These are phyloP conservation scores for Pelodiscus sinensis DNA, from an alignment of 2,113 vertebrate species.

Conservation along the genomic window DNA sequence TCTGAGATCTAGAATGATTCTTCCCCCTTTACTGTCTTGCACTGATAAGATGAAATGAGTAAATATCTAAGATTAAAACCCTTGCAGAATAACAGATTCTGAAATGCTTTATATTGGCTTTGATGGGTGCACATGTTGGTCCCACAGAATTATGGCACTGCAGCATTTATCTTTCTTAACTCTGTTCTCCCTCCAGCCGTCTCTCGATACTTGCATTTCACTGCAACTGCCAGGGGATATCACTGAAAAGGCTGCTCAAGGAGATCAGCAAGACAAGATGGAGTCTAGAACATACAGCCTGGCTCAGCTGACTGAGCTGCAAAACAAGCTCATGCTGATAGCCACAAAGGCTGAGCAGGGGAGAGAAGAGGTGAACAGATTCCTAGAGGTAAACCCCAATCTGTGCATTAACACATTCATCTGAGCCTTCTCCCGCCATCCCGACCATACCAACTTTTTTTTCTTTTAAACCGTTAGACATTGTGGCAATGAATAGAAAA, in stretches of 20 bases:
- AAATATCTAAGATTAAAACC: background rate
- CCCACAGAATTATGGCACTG: fast-evolving
- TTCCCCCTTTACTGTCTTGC: background rate
- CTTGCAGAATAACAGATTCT: background rate
- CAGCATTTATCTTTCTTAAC: background rate
- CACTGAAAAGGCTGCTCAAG: constrained; percentile 50
- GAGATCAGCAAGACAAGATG: constrained; percentile 7
- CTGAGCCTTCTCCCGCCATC: too few species aligned
- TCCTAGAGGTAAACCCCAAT: constrained; percentile 73
- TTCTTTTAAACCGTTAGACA: too few species aligned
- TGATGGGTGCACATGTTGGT: background rate
- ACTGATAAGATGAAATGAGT: background rate
- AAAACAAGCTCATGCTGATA: constrained; percentile 85
- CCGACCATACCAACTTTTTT: too few species aligned
- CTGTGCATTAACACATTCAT: too few species aligned
- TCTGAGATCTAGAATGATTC: background rate
- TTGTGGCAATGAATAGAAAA: too few species aligned
- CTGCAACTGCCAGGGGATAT: constrained; percentile 65
- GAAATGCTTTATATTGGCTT: background rate
- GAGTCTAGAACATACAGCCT: constrained; percentile 58
- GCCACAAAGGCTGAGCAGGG: constrained; percentile 78
- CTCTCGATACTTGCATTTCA: background rate
- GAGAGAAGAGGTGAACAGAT: constrained; percentile 78
- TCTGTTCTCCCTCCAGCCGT: background rate
- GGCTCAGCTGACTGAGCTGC: constrained; percentile 77